Conservation (phyloP, 30 jellyfish, hydroid and myxozoan species). For the Turritopsis rubra region DNA sequence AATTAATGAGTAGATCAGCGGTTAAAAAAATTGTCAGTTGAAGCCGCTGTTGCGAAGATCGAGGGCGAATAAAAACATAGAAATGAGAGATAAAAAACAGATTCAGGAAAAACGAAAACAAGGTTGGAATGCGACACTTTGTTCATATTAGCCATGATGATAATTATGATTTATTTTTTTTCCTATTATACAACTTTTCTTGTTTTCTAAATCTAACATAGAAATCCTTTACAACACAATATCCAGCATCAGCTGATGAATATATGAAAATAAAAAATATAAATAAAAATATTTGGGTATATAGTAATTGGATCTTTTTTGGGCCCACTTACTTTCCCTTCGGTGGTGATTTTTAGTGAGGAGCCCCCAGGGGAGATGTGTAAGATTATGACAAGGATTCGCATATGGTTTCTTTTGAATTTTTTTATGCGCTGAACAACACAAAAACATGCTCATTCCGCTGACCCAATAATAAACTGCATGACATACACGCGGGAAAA, state of each 20-base stretch:
- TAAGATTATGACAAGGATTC: background rate
- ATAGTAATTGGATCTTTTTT: too few species aligned
- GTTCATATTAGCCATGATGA: background rate
- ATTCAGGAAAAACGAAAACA: background rate
- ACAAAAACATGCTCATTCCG: background rate
- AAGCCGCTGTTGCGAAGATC: slow-evolving; percentile 26
- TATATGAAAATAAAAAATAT: too few species aligned
- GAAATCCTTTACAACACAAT: too few species aligned
- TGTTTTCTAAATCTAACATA: background rate
- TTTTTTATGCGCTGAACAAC: background rate
- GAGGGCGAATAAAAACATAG: slow-evolving; percentile 15
- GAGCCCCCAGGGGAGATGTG: too few species aligned
- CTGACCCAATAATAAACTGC: background rate
- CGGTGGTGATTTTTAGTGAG: too few species aligned
- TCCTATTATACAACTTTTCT: too few species aligned
- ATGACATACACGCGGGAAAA: background rate
- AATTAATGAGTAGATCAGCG: slow-evolving; percentile 11
- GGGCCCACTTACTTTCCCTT: too few species aligned
- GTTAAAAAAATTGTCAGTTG: slow-evolving; percentile 13
- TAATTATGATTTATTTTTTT: too few species aligned
- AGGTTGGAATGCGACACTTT: background rate
- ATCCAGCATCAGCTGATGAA: background rate
- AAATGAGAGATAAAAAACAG: background rate
- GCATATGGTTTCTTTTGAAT: background rate
- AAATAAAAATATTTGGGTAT: background rate